Evolutionary conservation across 2,888 invertebrate species (phyloP).

Genomic region (Ornithoptera alexandrae): DNA sequence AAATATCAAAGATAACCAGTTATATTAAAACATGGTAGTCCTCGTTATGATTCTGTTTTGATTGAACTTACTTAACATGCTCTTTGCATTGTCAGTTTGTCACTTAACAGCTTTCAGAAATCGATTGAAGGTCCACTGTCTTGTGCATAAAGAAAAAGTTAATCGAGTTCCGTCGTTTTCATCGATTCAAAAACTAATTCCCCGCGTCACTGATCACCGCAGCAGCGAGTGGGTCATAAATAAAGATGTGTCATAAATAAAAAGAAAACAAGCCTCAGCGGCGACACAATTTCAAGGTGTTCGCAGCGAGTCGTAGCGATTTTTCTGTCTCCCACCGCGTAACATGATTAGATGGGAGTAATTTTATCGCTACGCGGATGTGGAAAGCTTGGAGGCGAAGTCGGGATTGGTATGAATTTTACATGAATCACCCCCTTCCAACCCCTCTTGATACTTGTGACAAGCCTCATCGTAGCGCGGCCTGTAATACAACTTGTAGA

Average conservation of each 20-base stretch:
- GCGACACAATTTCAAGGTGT: slow-evolving; percentile 33
- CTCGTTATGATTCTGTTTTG: no score
- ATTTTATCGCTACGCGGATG: slow-evolving; percentile 57
- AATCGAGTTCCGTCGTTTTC: no score
- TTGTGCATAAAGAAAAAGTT: no score
- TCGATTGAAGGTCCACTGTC: no score
- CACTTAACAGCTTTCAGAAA: no score
- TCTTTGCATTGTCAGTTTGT: no score
- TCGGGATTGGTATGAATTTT: slow-evolving; percentile 67
- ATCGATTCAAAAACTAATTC: slow-evolving; percentile 8
- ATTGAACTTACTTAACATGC: no score
- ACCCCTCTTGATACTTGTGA: slow-evolving; percentile 46
- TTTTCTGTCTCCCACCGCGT: slow-evolving; percentile 45
- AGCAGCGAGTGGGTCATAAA: slow-evolving; percentile 19
- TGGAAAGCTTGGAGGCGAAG: slow-evolving; percentile 46
- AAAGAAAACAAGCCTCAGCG: slow-evolving; percentile 27
- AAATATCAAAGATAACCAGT: no score
- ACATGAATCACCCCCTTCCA: slow-evolving; percentile 57
- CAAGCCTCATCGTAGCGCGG: slow-evolving; percentile 59
- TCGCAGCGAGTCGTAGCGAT: slow-evolving; percentile 39
- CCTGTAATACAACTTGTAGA: slow-evolving; percentile 45
- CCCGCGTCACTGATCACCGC: slow-evolving; percentile 4
- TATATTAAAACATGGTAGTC: no score
- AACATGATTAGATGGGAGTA: slow-evolving; percentile 71
- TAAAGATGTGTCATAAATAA: slow-evolving; percentile 32